These are phyloP conservation scores for Neelides sp. DNA, from an alignment of 1,140 invertebrate species.

Conservation along the genomic window DNA sequence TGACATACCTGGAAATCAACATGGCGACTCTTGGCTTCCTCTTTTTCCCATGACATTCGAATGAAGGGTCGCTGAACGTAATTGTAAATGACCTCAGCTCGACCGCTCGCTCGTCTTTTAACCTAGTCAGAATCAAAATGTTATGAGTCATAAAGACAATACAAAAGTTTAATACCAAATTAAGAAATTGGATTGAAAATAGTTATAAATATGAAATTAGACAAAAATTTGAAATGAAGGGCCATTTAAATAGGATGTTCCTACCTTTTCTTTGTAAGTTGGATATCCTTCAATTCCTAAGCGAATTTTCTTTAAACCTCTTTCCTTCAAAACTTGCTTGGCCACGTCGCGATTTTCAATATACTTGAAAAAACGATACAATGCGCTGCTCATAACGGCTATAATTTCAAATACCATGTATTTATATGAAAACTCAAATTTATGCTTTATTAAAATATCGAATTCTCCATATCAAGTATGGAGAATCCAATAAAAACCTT, in stretches of 20 bases:
- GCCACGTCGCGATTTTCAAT: constrained; percentile 99
- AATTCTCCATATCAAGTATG: not conserved
- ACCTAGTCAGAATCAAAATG: too few relatives aligned
- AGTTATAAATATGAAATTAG: not conserved
- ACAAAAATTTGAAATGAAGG: not conserved
- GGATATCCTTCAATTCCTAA: constrained; percentile 98
- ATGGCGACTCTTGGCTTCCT: constrained; percentile 96
- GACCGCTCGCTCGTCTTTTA: constrained; percentile 69
- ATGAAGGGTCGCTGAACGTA: constrained; percentile 99
- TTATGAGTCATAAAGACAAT: not conserved
- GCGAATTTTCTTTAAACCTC: constrained; percentile 97
- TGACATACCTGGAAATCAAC: constrained; percentile 72
- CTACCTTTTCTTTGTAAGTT: constrained; percentile 94
- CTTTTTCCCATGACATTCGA: constrained; percentile 99
- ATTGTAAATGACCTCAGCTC: constrained; percentile 95
- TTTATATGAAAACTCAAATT: constrained; percentile 14
- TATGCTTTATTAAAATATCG: constrained; percentile 5
- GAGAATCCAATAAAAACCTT: not conserved
- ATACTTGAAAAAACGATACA: constrained; percentile 98
- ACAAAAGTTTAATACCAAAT: not conserved
- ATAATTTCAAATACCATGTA: constrained; percentile 26
- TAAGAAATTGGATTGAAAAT: constrained; percentile 1
- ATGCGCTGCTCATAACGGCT: constrained; percentile 75
- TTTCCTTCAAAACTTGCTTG: constrained; percentile 95
- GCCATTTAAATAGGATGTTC: not conserved